Evolutionary conservation across 1,140 invertebrate species (phyloP).

Genomic region (Arctopsyche grandis): DNA sequence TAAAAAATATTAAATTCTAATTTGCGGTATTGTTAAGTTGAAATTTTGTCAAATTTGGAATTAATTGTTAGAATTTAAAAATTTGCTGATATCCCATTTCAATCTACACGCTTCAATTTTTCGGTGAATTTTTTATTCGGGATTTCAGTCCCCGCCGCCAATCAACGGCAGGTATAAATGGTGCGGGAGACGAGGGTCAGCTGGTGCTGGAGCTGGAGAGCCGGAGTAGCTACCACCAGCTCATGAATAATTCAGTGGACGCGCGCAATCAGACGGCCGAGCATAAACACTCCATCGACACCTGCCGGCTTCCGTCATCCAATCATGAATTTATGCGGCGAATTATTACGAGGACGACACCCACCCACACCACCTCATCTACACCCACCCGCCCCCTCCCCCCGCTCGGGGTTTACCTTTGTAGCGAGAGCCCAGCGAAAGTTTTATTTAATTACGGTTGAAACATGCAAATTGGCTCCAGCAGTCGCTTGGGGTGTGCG

Average conservation of each 20-base stretch:
- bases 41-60: no score
- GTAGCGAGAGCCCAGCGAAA: not conserved
- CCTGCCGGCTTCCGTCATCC: constrained; percentile 50
- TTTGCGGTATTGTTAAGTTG: no score
- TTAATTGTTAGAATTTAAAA: no score
- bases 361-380: not conserved
- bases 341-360: constrained; percentile 31
- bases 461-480: not conserved
- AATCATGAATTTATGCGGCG: constrained; percentile 43
- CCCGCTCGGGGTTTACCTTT: not conserved
- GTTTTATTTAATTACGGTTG: not conserved
- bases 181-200: constrained; percentile 20
- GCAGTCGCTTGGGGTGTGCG: not conserved
- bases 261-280: constrained; percentile 43
- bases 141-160: no score
- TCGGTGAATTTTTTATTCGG: no score
- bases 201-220: not conserved
- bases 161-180: no score
- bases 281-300: constrained; percentile 51
- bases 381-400: not conserved
- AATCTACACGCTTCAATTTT: no score
- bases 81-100: no score
- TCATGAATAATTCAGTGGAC: constrained; percentile 49
- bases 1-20: no score
- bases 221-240: not conserved